Base-by-base conservation (phyloP, 2,797 vertebrate genomes). In the Sebastes kiyomatsui region DNA sequence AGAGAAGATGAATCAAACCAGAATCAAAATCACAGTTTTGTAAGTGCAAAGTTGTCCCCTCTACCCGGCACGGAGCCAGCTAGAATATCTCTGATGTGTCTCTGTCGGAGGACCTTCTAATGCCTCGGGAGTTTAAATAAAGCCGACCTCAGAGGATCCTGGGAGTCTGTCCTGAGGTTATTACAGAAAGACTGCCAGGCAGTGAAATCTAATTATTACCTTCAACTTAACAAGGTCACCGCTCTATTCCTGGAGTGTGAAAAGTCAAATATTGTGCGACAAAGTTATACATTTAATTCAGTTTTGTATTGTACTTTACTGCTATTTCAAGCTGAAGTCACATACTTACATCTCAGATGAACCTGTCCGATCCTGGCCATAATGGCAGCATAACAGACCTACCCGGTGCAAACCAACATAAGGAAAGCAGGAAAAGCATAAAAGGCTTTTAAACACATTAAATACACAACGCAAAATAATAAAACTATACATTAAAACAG, bases 151-250 rank as follows among this genome's bases (percentile, higher is more conserved):
- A 77, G 81, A 90, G 86, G 83, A 92, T 76, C 42, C 30, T 30
- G 32, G 3, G 55, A 82, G 67, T 84, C 67, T 86, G 75, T 91
- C 85, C 82, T 75, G 75, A 82, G 75, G 72, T 88, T 92, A 87
- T 85, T 60, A 81, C 75, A 75, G 70, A 81, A 74, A 64, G 61
- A 68, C 83, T 69, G 75, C 67, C 60, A 86, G 75, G 82, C 86
- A 62, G 69, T 75, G 64, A 82, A 85, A 86, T 91, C 91, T 88
- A 92, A 92, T 94, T 91, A 93, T 89, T 86, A 90, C 82, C 83
- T 80, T 70, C 35, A 70, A 77, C 77, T 81, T 90, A 92, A 91
- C 92, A 90, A 93, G 88, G 91, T 92, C 92, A 88, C 79, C 42
- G 72, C 62, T 16, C 84, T 90, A 87, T 93, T 92, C 76, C 75